These are phyloP conservation scores for Sinocyclocheilus anshuiensis DNA, from an alignment of 2,113 vertebrate species.

Conservation along the genomic window DNA sequence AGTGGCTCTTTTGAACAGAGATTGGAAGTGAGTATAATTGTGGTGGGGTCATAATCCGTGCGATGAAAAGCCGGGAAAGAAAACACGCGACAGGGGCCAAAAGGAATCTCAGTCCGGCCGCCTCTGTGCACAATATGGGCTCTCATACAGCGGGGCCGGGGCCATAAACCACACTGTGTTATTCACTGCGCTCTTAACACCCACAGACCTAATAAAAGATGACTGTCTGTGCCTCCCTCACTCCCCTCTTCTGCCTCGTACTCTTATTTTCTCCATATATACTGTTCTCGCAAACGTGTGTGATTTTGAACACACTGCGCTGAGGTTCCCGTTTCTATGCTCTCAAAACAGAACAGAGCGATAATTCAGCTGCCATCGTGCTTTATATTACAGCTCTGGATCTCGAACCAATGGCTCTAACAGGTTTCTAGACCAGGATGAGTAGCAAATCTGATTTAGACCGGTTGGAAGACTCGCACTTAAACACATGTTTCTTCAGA, in stretches of 20 bases:
- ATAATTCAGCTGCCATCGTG: neutral
- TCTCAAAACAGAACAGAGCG: neutral
- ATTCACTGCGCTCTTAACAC: conserved; percentile 34
- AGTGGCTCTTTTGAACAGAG: conserved; percentile 33
- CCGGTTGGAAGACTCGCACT: neutral
- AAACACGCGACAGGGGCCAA: conserved; percentile 32
- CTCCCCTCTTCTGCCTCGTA: neutral
- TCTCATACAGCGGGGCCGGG: conserved; percentile 28
- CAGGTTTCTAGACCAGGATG: neutral
- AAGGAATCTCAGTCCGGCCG: neutral
- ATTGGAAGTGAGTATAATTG: conserved; percentile 53
- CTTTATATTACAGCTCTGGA: neutral
- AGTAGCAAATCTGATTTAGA: neutral
- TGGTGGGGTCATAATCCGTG: conserved; percentile 47
- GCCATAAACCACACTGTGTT: conserved; percentile 19
- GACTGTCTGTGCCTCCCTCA: conserved; percentile 36
- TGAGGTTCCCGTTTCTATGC: neutral
- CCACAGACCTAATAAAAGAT: conserved; percentile 57
- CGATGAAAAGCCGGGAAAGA: conserved; percentile 48
- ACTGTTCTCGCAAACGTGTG: neutral
- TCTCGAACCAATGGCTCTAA: neutral
- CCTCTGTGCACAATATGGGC: conserved; percentile 35
- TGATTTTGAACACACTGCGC: neutral
- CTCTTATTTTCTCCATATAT: neutral
- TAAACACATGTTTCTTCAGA: neutral